Evolutionary conservation across 2,888 invertebrate species (phyloP), one percentile per base, ranked within the genome.

Genomic region (Leuctra nigra): DNA sequence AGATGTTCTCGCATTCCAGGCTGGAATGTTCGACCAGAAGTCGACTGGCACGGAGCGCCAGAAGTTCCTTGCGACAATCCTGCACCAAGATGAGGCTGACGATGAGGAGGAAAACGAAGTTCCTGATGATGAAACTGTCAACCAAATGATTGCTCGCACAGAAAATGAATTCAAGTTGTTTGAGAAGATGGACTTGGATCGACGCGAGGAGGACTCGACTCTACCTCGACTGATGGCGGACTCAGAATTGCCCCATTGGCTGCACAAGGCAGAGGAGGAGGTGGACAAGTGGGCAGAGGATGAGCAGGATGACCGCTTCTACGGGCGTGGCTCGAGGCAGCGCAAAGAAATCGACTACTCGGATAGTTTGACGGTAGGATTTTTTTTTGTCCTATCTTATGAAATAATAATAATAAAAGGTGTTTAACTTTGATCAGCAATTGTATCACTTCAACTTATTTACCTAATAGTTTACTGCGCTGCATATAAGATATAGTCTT

Each of bases 21-120:
- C 82, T 56, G 82, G 82, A 62, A 82, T 80, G 77, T 82, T 82
- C 68, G 80, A 82, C 67, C 79, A 82, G 67, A 78, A 81, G 65
- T 81, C 81, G 1, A 83, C 82, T 7, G 79, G 79, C 9, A 70
- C 70, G 11, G 82, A 82, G 64, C 68, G 82, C 55, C 71, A 74
- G 60, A 74, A 78, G 66, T 78, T 82, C 67, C 70, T 82, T 50
- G 75, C 77, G 63, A 73, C 75, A 47, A 75, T 82, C 50, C 71
- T 82, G 2, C 69, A 69, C 53, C 75, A 77, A 62, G 78, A 77
- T 63, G 75, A 76, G 59, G 73, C 70, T 55, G 73, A 72, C 57
- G 78, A 77, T 61, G 77, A 77, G 67, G 76, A 73, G 55, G 82
- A 81, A 64, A 79, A 82, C 67, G 81, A 81, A 65, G 78, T 81